Conservation (phyloP, 35 echinoderm and acorn worm species). For the Apostichopus parvimensis region DNA sequence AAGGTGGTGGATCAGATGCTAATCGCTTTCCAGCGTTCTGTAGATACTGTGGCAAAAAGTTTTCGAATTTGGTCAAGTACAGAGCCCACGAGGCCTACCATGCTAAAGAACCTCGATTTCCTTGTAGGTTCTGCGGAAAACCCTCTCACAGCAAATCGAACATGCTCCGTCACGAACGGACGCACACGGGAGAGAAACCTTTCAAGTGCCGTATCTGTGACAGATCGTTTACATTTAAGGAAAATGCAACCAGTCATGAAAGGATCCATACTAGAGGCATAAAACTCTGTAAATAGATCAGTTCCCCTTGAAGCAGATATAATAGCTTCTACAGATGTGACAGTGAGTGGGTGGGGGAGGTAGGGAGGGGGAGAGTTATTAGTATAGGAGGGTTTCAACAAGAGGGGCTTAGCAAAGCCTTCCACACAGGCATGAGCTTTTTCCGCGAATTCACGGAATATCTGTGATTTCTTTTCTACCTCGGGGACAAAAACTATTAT, state of each 20-base stretch:
- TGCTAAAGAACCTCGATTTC: not conserved
- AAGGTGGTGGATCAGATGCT: not conserved
- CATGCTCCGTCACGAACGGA: slow-evolving; percentile 35
- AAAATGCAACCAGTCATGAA: not conserved
- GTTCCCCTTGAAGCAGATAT: too few relatives aligned
- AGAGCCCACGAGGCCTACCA: slow-evolving; percentile 15
- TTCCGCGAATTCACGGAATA: too few relatives aligned
- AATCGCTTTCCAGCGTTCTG: slow-evolving; percentile 8
- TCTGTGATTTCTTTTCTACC: too few relatives aligned
- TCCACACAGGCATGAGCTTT: too few relatives aligned
- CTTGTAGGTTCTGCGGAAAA: slow-evolving; percentile 34
- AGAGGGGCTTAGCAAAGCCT: too few relatives aligned
- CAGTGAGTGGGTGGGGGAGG: too few relatives aligned
- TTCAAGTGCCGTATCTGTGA: slow-evolving; percentile 46
- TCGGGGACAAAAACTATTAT: too few relatives aligned
- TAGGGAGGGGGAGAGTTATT: too few relatives aligned
- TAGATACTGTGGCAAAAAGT: slow-evolving; percentile 34
- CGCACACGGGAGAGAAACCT: slow-evolving; percentile 49
- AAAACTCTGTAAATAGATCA: not conserved
- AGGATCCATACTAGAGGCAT: not conserved
- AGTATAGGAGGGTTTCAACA: too few relatives aligned
- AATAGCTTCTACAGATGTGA: too few relatives aligned
- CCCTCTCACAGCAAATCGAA: not conserved
- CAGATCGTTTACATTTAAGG: slow-evolving; percentile 20
- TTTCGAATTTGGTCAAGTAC: slow-evolving; percentile 18